A percentile compares a stretch with the other conserved stretches of the same genome.
Evolutionary conservation across 1,140 invertebrate species (phyloP).

Genomic region (Plectrocnemia conspersa): DNA sequence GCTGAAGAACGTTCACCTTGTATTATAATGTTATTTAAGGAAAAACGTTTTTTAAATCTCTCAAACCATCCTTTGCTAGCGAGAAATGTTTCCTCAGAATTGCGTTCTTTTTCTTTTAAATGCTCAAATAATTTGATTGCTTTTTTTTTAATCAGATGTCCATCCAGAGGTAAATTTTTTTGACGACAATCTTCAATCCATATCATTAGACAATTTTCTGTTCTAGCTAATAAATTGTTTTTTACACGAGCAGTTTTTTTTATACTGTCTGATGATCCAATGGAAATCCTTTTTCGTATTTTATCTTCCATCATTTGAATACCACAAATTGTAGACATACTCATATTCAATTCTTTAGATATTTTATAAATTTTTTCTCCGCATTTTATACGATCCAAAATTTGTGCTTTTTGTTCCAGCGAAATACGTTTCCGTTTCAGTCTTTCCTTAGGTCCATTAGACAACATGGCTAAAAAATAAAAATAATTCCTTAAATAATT

Average conservation of each 20-base stretch:
- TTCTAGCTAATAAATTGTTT: slow-evolving; percentile 8
- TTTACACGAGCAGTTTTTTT: slow-evolving; percentile 5
- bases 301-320: neutral
- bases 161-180: too few species aligned
- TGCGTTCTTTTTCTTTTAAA: too few species aligned
- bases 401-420: neutral
- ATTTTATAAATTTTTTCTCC: neutral
- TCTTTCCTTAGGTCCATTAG: too few species aligned
- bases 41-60: slow-evolving; percentile 7
- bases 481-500: too few species aligned
- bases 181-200: slow-evolving; percentile 7
- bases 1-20: neutral
- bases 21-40: neutral
- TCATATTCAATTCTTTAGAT: too few species aligned
- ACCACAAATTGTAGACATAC: too few species aligned
- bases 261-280: too few species aligned
- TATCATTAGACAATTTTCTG: neutral
- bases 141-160: too few species aligned
- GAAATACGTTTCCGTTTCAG: neutral
- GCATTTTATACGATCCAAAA: neutral
- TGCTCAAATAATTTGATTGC: too few species aligned
- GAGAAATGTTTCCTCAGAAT: too few species aligned
- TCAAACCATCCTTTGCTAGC: slow-evolving; percentile 11
- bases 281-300: slow-evolving; percentile 10
- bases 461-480: too few species aligned